Conservation (phyloP, 2,888 invertebrate genomes). For the Acleris laterana region DNA sequence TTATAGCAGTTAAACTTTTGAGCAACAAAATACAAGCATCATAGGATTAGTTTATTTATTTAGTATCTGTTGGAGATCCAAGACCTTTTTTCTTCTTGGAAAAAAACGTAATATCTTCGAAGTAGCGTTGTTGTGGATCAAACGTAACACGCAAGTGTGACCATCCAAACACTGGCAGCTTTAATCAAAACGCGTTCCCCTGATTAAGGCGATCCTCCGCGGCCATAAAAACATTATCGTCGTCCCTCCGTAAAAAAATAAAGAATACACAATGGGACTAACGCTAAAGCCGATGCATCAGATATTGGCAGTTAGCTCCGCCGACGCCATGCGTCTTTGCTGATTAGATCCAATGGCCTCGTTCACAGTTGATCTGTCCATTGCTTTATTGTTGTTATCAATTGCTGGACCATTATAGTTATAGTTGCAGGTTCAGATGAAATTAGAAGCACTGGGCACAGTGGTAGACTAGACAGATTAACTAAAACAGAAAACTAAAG, state of each 20-base stretch:
- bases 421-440: constrained; percentile 41
- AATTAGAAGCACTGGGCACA: constrained; percentile 25
- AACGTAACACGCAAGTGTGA: constrained; percentile 18
- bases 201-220: constrained; percentile 78
- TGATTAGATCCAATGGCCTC: constrained; percentile 66
- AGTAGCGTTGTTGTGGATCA: neutral
- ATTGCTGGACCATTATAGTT: constrained; percentile 63
- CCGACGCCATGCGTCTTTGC: constrained; percentile 69
- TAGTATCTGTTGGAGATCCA: too few species aligned
- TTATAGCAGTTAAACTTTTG: too few species aligned
- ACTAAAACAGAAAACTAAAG: too few species aligned
- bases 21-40: too few species aligned
- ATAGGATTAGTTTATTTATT: too few species aligned
- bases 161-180: constrained; percentile 64
- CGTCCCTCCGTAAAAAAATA: constrained; percentile 82
- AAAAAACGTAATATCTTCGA: neutral
- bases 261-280: constrained; percentile 79
- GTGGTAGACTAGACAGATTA: constrained; percentile 23
- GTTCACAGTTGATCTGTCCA: constrained; percentile 42
- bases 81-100: too few species aligned
- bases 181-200: constrained; percentile 79
- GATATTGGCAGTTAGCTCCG: constrained; percentile 81
- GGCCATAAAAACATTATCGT: constrained; percentile 84
- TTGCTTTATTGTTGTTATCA: constrained; percentile 64
- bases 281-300: constrained; percentile 70